Evolutionary conservation across 2,888 invertebrate species (phyloP), one percentile per base, ranked within the genome.

Genomic region (Orchesellides sinensis): DNA sequence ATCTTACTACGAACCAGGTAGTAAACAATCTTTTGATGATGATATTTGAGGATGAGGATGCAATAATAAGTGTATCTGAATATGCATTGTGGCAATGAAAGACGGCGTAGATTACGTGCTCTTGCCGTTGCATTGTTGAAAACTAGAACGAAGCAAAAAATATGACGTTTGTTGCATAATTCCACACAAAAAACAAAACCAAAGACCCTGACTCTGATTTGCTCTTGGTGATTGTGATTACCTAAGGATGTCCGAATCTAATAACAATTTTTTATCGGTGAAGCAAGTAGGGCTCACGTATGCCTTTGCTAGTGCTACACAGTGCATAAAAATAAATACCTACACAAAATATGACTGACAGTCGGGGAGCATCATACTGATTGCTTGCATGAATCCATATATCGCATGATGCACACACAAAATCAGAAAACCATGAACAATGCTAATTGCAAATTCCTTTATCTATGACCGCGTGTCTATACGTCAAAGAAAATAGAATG

Each of bases 141-240:
- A 56, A 35, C 23, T 21, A 54, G 35, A 35, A 49, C 74, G 35
- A 73, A n/a, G n/a, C 23, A 25, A 47, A 35, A 63, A 21, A 49
- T 49, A 14, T 29, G 17, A 45, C 17, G 14, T n/a, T 17, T 35
- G 35, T 68, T 68, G 35, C 68, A 52, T 52, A 66, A 66, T 4
- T n/a, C n/a, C n/a, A n/a, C n/a, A 56, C 21, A n/a, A 21, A 21
- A 6, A 25, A 65, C 12, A 65, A 12, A 45, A 65, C 21, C 65
- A 66, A 65, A 61, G 69, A 78, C 78, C 78, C 78, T 78, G 78
- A 78, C 78, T 78, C 78, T 78, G 78, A 78, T 78, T 69, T 69
- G 69, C 45, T 69, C 14, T 21, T 77, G 78, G 49, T 66, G 75
- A 66, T 56, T 40, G 25, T 75, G 3, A 61, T 69, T 69, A 35